These are phyloP conservation scores for Enteromius viviparus DNA, from an alignment of 2,797 vertebrate species.

Conservation along the genomic window DNA sequence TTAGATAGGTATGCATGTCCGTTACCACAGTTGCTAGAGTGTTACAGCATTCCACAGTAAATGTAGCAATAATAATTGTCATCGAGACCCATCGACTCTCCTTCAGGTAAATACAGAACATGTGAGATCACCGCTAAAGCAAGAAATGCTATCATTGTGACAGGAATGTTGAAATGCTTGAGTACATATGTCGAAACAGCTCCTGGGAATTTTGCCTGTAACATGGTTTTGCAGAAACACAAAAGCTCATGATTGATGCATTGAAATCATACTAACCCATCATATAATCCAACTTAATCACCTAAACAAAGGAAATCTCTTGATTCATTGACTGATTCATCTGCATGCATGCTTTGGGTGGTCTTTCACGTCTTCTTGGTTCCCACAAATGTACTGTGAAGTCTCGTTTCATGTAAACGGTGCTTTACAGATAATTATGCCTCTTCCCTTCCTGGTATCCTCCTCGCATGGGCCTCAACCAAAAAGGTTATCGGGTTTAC, in stretches of 20 bases:
- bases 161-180: neutral
- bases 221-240: slow-evolving; percentile 67
- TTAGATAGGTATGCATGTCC: neutral
- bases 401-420: neutral
- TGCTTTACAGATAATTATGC: neutral
- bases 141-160: neutral
- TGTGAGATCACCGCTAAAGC: neutral
- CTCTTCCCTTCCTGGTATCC: neutral
- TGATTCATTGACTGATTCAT: neutral
- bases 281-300: neutral
- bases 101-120: neutral
- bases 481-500: neutral
- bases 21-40: slow-evolving; percentile 15
- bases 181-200: neutral
- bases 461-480: neutral
- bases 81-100: neutral
- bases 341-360: slow-evolving; percentile 31
- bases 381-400: neutral
- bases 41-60: neutral
- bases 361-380: slow-evolving; percentile 11
- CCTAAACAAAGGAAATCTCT: slow-evolving; percentile 7
- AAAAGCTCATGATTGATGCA: slow-evolving; percentile 27
- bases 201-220: slow-evolving; percentile 16
- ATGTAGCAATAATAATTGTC: neutral
- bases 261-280: slow-evolving; percentile 52